A percentile compares a stretch with the other conserved stretches of the same genome.
Conservation (phyloP, 2,797 vertebrate species). For the Siniperca obscura region DNA sequence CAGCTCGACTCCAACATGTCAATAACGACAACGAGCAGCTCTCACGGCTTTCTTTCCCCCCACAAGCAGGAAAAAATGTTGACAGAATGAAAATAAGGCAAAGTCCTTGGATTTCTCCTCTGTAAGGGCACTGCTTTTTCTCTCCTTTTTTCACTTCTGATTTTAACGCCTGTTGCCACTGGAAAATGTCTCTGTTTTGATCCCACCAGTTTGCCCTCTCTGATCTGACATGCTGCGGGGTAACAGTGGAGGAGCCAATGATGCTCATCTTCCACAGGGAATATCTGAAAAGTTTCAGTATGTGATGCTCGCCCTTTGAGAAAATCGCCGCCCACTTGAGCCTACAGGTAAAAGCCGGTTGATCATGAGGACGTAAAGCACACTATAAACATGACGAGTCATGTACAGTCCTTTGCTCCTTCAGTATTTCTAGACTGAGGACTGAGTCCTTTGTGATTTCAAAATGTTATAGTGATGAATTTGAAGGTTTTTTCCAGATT, state of each 20-base stretch:
- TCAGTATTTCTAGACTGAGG: neutral
- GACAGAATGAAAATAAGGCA: conserved; percentile 61
- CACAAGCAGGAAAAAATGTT: conserved; percentile 38
- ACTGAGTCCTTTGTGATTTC: conserved; percentile 30
- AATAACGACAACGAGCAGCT: conserved; percentile 45
- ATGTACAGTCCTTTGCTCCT: conserved; percentile 19
- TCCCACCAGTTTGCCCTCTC: conserved; percentile 54
- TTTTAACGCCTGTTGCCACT: conserved; percentile 17
- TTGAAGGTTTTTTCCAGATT: conserved; percentile 17
- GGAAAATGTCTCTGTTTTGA: conserved; percentile 42
- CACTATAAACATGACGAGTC: conserved; percentile 41
- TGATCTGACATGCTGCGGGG: conserved; percentile 40
- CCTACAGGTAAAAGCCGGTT: conserved; percentile 33
- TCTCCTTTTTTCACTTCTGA: neutral
- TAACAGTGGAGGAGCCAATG: conserved; percentile 10
- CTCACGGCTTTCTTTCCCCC: conserved; percentile 2
- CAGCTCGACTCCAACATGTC: conserved; percentile 53
- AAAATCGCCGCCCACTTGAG: conserved; percentile 56
- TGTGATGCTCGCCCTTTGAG: conserved; percentile 34
- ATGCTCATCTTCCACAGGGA: conserved; percentile 29
- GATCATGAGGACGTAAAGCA: conserved; percentile 33
- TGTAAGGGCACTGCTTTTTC: conserved; percentile 1
- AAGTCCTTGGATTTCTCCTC: conserved; percentile 41
- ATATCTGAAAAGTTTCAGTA: conserved; percentile 29
- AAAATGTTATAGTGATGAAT: conserved; percentile 10